Evolutionary conservation across 2,888 invertebrate species (phyloP), one percentile per base, ranked within the genome.

Genomic region (Lasioglossum calceatum): DNA sequence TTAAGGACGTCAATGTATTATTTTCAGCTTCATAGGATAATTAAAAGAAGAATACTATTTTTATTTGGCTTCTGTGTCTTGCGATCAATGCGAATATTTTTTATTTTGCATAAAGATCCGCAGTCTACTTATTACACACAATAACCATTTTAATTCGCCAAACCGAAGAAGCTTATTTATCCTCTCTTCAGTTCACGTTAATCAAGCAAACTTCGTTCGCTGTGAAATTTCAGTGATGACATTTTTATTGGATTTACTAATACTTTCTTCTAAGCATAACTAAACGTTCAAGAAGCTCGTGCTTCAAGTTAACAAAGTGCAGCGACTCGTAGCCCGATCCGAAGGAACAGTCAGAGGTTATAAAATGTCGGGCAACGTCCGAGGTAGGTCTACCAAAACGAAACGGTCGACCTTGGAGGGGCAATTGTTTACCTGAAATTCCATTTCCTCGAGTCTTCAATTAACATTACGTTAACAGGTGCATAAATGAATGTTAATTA

Each of bases 401-500:
- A 42, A 58, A 72, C 77, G 44, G 42, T 7, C 32, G 79, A 42
- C 72, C 79, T 72, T 79, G 42, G 27, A 8, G 50, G 19, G 27
- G 36, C 42, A 58, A 79, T 72, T 77, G 67, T 77, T 77, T 77
- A 73, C 73, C 32, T 42, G 74, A 79, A 75, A 75, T 75, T 74
- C 74, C 67, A 32, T 74, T 82, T 82, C 73, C 79, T 54, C 64
- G 47, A 71, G 72, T 44, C 78, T 61, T 42, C 67, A 74, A 82
- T 79, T 82, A 67, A 67, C 67, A 54, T 79, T 32, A 70, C 79
- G 71, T 71, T 79, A 79, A 72, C 73, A 73, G 50, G 32, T 36
- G 81, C 81, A 81, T 81, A 79, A 79, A 79, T 79, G 73, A 79
- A 81, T 79, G 47, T 79, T 82, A 82, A 82, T 82, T 79, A 67